A percentile compares a stretch with the other conserved stretches of the same genome.
phyloP scores from a whole-genome alignment of 2,888 invertebrate genomes.

The Campoletis raptor region DNA sequence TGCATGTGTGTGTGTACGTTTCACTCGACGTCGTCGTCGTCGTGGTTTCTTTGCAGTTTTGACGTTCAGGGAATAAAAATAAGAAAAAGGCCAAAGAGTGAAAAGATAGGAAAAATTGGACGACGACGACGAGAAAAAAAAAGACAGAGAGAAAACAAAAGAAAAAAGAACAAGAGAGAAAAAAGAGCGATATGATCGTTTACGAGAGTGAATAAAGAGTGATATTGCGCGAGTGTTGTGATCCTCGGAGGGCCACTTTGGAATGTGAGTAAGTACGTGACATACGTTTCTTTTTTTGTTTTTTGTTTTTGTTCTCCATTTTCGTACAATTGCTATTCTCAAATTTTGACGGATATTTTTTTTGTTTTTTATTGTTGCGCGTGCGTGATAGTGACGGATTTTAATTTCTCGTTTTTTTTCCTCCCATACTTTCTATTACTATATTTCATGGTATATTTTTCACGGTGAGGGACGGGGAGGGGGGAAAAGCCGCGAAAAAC shows the following conservation, averaged over 20 bases:
- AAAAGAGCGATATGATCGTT: constrained; percentile 65
- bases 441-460: constrained; percentile 51
- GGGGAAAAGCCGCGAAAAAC: constrained; percentile 81
- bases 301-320: constrained; percentile 13
- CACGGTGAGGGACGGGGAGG: constrained; percentile 44
- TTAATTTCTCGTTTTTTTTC: constrained; percentile 17
- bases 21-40: constrained; percentile 59
- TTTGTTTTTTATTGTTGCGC: neutral
- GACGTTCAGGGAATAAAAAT: constrained; percentile 37
- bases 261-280: constrained; percentile 77
- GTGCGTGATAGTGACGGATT: neutral
- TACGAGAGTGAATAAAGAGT: constrained; percentile 57
- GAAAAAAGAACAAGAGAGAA: constrained; percentile 45
- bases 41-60: constrained; percentile 62
- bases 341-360: constrained; percentile 5
- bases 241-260: constrained; percentile 70
- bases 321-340: neutral
- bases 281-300: constrained; percentile 55
- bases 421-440: constrained; percentile 3
- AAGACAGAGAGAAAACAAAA: constrained; percentile 16
- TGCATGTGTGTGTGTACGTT: constrained; percentile 31
- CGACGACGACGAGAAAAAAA: constrained; percentile 1
- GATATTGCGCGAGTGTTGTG: constrained; percentile 46
- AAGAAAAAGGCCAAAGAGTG: constrained; percentile 10
- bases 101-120: constrained; percentile 7